These are phyloP conservation scores for Probaryconus sp. DNA, from an alignment of 1,140 invertebrate genomes.

Conservation along the genomic window DNA sequence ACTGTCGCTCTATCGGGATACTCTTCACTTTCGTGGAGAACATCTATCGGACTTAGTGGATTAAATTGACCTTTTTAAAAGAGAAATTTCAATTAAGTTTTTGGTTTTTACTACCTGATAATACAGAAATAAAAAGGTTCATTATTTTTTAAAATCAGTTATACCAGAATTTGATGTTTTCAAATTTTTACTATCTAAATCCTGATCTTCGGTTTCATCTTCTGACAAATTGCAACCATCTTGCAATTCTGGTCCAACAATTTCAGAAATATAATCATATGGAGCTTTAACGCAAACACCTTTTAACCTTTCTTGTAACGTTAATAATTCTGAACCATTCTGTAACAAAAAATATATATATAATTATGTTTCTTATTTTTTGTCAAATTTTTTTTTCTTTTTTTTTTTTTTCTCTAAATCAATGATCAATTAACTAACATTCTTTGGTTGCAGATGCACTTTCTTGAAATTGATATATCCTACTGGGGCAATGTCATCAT, in stretches of 20 bases:
- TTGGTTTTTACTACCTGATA: neutral
- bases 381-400: neutral
- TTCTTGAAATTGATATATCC: slow-evolving; percentile 94
- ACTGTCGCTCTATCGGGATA: slow-evolving; percentile 77
- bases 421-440: slow-evolving; percentile 68
- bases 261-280: slow-evolving; percentile 80
- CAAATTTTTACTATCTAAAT: slow-evolving; percentile 69
- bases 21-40: slow-evolving; percentile 69
- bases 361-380: neutral
- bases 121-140: no score
- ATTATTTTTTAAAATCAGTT: no score
- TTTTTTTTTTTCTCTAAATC: slow-evolving; percentile 1
- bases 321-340: slow-evolving; percentile 71
- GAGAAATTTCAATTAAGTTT: slow-evolving; percentile 1
- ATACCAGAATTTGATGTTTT: slow-evolving; percentile 72
- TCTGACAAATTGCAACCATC: slow-evolving; percentile 78
- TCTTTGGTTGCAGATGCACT: slow-evolving; percentile 86
- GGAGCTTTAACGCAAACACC: slow-evolving; percentile 79
- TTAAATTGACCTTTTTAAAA: slow-evolving; percentile 65
- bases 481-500: slow-evolving; percentile 94
- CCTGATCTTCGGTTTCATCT: slow-evolving; percentile 75
- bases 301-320: slow-evolving; percentile 76
- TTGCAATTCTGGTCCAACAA: slow-evolving; percentile 77
- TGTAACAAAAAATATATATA: slow-evolving; percentile 43
- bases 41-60: slow-evolving; percentile 69